These are phyloP conservation scores for Trachymyrmex septentrionalis DNA, from an alignment of 1,140 invertebrate species.

Conservation along the genomic window DNA sequence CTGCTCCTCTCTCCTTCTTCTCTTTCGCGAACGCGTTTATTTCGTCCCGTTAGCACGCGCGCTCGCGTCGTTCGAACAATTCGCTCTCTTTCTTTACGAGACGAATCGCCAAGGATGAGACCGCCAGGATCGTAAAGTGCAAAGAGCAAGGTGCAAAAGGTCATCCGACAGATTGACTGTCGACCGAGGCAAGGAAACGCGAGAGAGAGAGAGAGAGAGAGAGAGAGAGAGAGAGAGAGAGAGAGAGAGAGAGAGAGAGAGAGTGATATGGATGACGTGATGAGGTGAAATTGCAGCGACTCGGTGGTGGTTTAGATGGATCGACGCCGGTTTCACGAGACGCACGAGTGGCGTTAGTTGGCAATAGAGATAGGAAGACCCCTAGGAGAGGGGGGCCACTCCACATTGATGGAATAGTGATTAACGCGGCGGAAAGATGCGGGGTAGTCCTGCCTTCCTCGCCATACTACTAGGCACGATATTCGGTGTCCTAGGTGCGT, in stretches of 20 bases:
- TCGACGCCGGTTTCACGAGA: conserved; percentile 68
- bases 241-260: conserved; percentile 18
- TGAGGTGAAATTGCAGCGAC: conserved; percentile 58
- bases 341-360: conserved; percentile 58
- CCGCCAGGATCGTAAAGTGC: conserved; percentile 62
- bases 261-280: conserved; percentile 65
- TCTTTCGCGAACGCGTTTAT: conserved; percentile 26
- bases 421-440: conserved; percentile 78
- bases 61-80: not conserved
- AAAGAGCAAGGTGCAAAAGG: conserved; percentile 50
- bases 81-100: conserved; percentile 12
- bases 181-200: conserved; percentile 19
- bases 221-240: conserved; percentile 13
- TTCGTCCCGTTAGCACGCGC: conserved; percentile 38
- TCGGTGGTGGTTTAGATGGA: conserved; percentile 68
- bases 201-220: conserved; percentile 21
- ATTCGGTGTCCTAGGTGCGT: conserved; percentile 90
- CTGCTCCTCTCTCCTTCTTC: not conserved
- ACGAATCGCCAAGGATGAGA: conserved; percentile 56
- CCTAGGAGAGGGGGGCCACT: conserved; percentile 26
- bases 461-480: conserved; percentile 89
- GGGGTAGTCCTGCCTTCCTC: conserved; percentile 85
- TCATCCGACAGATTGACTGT: too few species aligned
- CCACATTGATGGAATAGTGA: conserved; percentile 63
- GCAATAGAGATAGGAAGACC: conserved; percentile 21